A percentile compares a stretch with the other conserved stretches of the same genome.
These are phyloP conservation scores for Apteryx owenii DNA, from an alignment of 2,113 vertebrate genomes.

Conservation along the genomic window DNA sequence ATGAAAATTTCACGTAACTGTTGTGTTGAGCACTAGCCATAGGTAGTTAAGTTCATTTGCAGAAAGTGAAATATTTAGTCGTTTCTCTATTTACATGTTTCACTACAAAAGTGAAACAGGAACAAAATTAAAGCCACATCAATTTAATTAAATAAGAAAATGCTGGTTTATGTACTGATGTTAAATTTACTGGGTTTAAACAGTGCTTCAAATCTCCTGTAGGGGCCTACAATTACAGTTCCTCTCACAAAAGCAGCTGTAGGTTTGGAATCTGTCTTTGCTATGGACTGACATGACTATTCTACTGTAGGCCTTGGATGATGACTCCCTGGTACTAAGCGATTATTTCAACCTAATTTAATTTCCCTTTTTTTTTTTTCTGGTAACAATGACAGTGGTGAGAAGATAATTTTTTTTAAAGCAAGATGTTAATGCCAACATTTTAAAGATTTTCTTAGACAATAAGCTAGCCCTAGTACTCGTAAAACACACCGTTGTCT, in stretches of 20 bases:
- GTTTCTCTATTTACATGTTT: background rate
- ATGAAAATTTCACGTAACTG: background rate
- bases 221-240: background rate
- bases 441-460: background rate
- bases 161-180: background rate
- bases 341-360: background rate
- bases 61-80: background rate
- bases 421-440: background rate
- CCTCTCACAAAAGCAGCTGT: background rate
- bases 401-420: background rate
- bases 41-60: background rate
- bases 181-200: background rate
- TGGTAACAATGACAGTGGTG: background rate
- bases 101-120: background rate
- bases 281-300: background rate
- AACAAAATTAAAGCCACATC: background rate
- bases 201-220: background rate
- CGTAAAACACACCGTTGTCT: background rate
- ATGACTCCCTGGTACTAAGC: background rate
- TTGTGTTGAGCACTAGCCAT: background rate
- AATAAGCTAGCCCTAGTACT: background rate
- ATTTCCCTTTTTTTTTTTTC: background rate
- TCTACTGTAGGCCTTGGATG: background rate
- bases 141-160: background rate
- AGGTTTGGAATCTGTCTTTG: background rate